Base-by-base conservation (phyloP, 1,140 invertebrate genomes). In the Drosophila sechellia region DNA sequence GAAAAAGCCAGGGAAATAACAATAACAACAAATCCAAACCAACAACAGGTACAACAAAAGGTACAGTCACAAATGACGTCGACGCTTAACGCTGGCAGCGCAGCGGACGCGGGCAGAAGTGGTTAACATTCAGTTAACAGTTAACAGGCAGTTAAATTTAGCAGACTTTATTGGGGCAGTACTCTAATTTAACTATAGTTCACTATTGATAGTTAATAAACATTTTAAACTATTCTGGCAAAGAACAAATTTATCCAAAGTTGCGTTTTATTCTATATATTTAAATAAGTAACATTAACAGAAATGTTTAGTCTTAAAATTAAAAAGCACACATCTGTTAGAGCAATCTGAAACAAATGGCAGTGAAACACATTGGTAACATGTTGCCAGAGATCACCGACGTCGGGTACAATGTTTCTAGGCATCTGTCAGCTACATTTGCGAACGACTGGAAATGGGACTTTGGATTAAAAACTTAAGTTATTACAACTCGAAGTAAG, bases 31-130 rank as follows among this genome's bases (percentile, higher is more conserved):
- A 76, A 59, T 48, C 60, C 60, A 53, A 55, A 60, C 57, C 56
- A 69, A 78, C 79, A 87, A 89, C 83, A 87, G 84, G 79, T 79
- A 76, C 79, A 87, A 76, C 79, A 87, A 87, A 86, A 79, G 83
- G 83, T 86, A 87, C 83, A 87, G 83, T 87, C 76, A 63, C 84
- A 86, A 64, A 52, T 61, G 77, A 70, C 52, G 58, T 66, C 45
- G 58, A 11, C 63, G 25, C 4, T 20, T 31, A 42, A 39, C 48
- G 68, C 35, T 39, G 53, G 34, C 78, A 46, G 52, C 39, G 22
- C 34, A 43, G 59, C 25, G 52, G 43, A 43, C 49, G 46, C 11
- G 10, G 25, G 39, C 80, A 66, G 56, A 46, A 31, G 4, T 5
- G 17, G 27, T 22, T 46, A 61, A 60, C 34, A 61, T 12, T 37